A percentile compares a stretch with the other conserved stretches of the same genome.
Evolutionary conservation across 2,888 invertebrate species (phyloP).

Genomic region (Agonopterix heracliana): DNA sequence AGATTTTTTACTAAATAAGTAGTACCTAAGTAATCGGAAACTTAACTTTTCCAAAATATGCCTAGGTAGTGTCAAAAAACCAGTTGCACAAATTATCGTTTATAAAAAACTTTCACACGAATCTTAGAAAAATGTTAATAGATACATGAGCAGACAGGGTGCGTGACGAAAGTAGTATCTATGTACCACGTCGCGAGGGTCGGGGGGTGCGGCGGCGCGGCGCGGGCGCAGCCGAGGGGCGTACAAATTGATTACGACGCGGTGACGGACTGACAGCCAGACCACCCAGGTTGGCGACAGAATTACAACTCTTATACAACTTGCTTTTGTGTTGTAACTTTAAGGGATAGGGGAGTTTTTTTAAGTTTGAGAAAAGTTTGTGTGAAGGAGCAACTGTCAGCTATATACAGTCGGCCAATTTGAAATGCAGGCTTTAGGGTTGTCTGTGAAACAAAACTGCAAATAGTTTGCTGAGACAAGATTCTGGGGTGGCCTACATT

Average conservation of each 20-base stretch:
- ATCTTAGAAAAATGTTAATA: background rate
- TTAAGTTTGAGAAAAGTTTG: background rate
- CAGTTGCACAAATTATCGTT: too few relatives aligned
- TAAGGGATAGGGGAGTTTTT: background rate
- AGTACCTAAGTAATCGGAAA: too few relatives aligned
- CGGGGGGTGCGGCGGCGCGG: constrained; percentile 34
- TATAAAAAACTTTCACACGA: too few relatives aligned
- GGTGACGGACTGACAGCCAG: constrained; percentile 53
- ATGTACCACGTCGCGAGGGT: constrained; percentile 23
- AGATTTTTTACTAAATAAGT: too few relatives aligned
- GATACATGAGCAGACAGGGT: constrained; percentile 26
- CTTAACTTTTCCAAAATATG: too few relatives aligned
- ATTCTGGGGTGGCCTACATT: too few relatives aligned
- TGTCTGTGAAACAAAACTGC: too few relatives aligned
- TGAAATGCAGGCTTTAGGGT: too few relatives aligned
- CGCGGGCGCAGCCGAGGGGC: constrained; percentile 48
- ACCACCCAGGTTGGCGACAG: constrained; percentile 57
- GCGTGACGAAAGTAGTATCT: constrained; percentile 62
- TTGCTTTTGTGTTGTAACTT: constrained; percentile 25
- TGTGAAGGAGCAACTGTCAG: too few relatives aligned
- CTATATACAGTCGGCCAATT: too few relatives aligned
- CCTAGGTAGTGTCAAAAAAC: too few relatives aligned
- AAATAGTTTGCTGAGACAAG: too few relatives aligned
- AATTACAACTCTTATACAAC: constrained; percentile 38
- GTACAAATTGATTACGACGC: constrained; percentile 70